phyloP scores from a whole-genome alignment of 2,888 invertebrate species.

The Resseliella maxima region DNA sequence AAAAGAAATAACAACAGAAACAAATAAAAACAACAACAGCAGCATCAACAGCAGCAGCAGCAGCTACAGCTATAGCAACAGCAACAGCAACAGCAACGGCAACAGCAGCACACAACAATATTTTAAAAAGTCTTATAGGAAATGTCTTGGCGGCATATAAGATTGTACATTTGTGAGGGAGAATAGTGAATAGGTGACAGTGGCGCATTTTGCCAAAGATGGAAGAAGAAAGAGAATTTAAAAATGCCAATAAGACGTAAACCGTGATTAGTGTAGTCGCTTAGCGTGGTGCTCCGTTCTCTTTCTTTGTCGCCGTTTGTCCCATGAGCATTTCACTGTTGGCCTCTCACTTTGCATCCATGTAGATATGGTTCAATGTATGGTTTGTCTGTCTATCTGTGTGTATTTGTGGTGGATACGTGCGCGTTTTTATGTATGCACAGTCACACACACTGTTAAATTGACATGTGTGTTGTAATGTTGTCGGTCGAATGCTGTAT shows the following conservation, averaged over 20 bases:
- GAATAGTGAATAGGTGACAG: slow-evolving; percentile 42
- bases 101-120: background rate
- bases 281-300: slow-evolving; percentile 38
- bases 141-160: slow-evolving; percentile 51
- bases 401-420: background rate
- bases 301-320: slow-evolving; percentile 29
- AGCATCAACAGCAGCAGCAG: too few species aligned
- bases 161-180: background rate
- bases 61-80: too few species aligned
- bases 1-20: background rate
- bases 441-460: background rate
- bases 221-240: slow-evolving; percentile 32
- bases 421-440: background rate
- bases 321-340: background rate
- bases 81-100: background rate
- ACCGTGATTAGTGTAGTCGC: slow-evolving; percentile 6
- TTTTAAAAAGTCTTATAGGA: slow-evolving; percentile 51
- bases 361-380: too few species aligned
- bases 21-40: background rate
- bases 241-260: slow-evolving; percentile 48
- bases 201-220: background rate
- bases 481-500: slow-evolving; percentile 36
- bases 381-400: background rate
- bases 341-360: too few species aligned
- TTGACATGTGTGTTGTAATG: background rate